These are phyloP conservation scores for Megalonaias nervosa DNA, from an alignment of 1,140 invertebrate genomes.

Conservation along the genomic window DNA sequence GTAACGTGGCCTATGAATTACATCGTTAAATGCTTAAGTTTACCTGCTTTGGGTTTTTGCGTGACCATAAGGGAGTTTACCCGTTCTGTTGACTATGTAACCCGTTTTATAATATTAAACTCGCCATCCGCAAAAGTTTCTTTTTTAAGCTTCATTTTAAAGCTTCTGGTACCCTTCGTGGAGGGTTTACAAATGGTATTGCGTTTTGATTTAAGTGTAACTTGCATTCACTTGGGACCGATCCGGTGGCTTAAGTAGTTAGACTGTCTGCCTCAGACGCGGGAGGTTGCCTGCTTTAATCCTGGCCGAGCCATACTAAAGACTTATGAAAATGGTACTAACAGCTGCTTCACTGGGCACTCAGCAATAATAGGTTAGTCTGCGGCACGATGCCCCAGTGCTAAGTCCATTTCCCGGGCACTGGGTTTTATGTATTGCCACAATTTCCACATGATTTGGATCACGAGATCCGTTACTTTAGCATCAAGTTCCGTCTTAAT, in stretches of 20 bases:
- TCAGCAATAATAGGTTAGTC: background rate
- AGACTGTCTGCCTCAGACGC: constrained; percentile 11
- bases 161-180: constrained; percentile 28
- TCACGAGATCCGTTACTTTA: background rate
- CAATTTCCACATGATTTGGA: background rate
- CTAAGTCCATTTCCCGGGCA: background rate
- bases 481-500: background rate
- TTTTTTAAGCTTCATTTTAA: constrained; percentile 39
- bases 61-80: constrained; percentile 36
- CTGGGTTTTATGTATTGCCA: background rate
- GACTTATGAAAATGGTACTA: background rate
- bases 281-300: background rate
- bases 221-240: constrained; percentile 24
- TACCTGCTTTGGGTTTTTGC: constrained; percentile 44
- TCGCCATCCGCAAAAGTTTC: constrained; percentile 30
- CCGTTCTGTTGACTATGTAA: constrained; percentile 41
- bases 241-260: constrained; percentile 28
- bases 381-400: background rate
- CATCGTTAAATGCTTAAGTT: constrained; percentile 72
- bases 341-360: background rate
- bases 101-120: constrained; percentile 24
- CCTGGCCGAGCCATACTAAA: background rate
- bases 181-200: constrained; percentile 29
- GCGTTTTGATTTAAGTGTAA: constrained; percentile 26
- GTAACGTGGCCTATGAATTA: constrained; percentile 62